Evolutionary conservation across 2,113 vertebrate species (phyloP), one percentile per base, ranked within the genome.

Genomic region (Callospermophilus lateralis): DNA sequence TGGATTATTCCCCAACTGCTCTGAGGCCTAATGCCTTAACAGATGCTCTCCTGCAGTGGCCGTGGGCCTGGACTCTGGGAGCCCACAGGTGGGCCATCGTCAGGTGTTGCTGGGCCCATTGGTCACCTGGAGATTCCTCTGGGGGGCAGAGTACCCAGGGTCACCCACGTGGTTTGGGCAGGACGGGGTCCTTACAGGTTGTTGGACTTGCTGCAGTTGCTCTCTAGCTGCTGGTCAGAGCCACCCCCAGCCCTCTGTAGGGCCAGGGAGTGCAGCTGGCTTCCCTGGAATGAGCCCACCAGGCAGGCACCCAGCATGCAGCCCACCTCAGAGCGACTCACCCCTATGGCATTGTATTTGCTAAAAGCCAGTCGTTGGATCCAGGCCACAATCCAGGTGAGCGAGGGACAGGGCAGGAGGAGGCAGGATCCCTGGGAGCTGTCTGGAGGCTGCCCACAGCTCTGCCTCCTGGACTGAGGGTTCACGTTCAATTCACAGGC

Each of bases 281-380:
- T 51, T 93, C 89, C 77, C 42, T 15, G 12, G 65, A 84, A 58
- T 67, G 34, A 93, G 32, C 65, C 51, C 30, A 24, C 3, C 53
- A 20, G 55, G 19, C 55, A 55, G 55, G 55, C 55, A 20, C 20
- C 55, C 17, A 20, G 55, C 55, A 0, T 93, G 72, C 67, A 67
- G 42, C 20, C 51, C 79, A 34, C 77, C 77, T 93, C 86, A 91
- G 58, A 95, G 42, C 30, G 34, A 90, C 22, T 93, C 84, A 63
- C 13, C 45, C 96, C 85, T 65, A 39, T 53, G 84, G 45, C 34
- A 39, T 48, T 63, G 39, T 86, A 4, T 53, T 70, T 84, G 45
- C 77, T 53, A 84, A 22, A 87, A 55, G 55, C 5, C 37, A 53
- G 87, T 84, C 39, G 58, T 53, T 65, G 84, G 74, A 45, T 48